Evolutionary conservation across 1,140 invertebrate genomes (phyloP).

Genomic region (Pantala flavescens): DNA sequence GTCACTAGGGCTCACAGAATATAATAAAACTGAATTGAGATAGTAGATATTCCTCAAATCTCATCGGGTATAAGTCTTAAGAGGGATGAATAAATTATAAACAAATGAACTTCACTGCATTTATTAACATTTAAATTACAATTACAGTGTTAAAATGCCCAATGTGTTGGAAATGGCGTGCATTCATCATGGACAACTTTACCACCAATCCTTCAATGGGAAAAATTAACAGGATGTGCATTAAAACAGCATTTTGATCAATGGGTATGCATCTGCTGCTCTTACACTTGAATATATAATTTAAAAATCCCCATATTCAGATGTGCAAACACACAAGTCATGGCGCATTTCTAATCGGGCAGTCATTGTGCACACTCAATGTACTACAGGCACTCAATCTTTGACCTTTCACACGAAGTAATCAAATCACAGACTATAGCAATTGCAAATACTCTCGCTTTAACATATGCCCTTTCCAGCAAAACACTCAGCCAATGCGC

Average conservation of each 20-base stretch:
- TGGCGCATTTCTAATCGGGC: not conserved
- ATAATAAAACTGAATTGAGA: too few relatives aligned
- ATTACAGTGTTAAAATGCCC: not conserved
- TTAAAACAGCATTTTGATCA: not conserved
- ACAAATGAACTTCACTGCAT: not conserved
- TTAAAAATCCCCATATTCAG: not conserved
- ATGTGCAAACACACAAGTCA: not conserved
- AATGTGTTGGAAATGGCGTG: not conserved
- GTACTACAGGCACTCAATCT: not conserved
- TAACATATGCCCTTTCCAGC: not conserved
- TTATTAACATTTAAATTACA: constrained; percentile 9
- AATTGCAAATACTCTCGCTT: not conserved
- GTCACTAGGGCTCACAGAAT: too few relatives aligned
- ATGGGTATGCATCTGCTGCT: not conserved
- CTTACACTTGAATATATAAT: not conserved
- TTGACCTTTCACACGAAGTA: not conserved
- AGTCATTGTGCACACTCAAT: constrained; percentile 9
- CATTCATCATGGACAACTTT: not conserved
- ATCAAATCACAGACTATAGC: not conserved
- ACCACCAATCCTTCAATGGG: not conserved
- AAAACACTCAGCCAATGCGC: not conserved
- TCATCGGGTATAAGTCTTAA: too few relatives aligned
- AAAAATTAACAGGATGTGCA: not conserved
- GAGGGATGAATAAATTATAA: too few relatives aligned
- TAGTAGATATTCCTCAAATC: too few relatives aligned